phyloP scores from a whole-genome alignment of 92 coral and sea anemone species.

The Palythoa heliodiscus region DNA sequence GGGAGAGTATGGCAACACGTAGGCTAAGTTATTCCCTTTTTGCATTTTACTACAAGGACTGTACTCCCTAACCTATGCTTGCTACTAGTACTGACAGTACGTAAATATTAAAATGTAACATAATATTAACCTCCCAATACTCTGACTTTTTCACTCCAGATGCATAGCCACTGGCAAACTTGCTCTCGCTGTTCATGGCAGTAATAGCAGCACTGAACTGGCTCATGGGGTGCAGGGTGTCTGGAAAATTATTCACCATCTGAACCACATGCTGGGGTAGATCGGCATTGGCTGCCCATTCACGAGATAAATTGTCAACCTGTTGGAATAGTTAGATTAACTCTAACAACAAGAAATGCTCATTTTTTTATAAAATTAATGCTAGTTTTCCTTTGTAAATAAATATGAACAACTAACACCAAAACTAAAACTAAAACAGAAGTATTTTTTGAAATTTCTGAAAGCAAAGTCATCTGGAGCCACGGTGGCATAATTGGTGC shows the following conservation, averaged over 20 bases:
- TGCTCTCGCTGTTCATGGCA: slow-evolving; percentile 98
- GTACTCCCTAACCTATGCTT: too few species aligned
- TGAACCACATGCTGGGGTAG: slow-evolving; percentile 97
- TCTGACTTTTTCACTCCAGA: slow-evolving; percentile 75
- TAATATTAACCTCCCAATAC: slow-evolving; percentile 86
- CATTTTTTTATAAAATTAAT: neutral
- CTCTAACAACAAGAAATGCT: too few species aligned
- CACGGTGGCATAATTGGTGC: too few species aligned
- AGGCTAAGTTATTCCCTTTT: too few species aligned
- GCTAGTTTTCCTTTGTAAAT: too few species aligned
- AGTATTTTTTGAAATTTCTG: too few species aligned
- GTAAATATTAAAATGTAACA: neutral
- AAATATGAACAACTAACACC: too few species aligned
- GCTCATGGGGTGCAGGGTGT: slow-evolving; percentile 96
- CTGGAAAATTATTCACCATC: slow-evolving; percentile 95
- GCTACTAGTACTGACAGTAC: too few species aligned
- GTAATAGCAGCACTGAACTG: slow-evolving; percentile 98
- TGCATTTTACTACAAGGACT: too few species aligned
- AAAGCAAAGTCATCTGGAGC: too few species aligned
- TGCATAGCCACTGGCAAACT: slow-evolving; percentile 87
- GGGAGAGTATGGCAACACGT: too few species aligned
- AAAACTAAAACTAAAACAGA: too few species aligned
- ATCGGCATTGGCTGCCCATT: slow-evolving; percentile 97
- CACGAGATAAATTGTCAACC: slow-evolving; percentile 89
- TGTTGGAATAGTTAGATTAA: slow-evolving; percentile 8